Conservation (phyloP, 2,113 vertebrate species). For the Leptodactylus fuscus region DNA sequence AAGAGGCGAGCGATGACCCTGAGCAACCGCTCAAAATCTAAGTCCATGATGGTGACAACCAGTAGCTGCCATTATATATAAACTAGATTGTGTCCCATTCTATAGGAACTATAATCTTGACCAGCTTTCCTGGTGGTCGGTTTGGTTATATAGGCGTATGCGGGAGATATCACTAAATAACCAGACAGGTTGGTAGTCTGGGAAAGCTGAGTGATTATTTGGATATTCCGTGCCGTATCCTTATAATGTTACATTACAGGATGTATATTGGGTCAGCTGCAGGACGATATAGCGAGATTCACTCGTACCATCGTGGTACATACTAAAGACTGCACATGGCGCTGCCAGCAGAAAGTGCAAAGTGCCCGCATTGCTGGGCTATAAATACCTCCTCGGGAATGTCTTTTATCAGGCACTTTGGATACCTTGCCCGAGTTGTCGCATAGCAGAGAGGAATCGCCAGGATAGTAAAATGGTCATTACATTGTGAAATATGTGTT, state of each 20-base stretch:
- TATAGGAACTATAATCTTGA: too few species aligned
- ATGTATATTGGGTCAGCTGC: too few species aligned
- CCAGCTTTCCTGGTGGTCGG: too few species aligned
- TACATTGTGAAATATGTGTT: neutral
- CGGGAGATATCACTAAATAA: too few species aligned
- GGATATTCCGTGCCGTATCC: too few species aligned
- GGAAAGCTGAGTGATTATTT: neutral
- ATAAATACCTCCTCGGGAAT: constrained; percentile 56
- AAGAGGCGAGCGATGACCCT: too few species aligned
- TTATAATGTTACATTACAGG: too few species aligned
- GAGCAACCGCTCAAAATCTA: too few species aligned
- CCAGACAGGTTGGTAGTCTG: too few species aligned
- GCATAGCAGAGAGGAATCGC: neutral
- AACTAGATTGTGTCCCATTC: too few species aligned
- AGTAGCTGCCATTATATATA: constrained; percentile 1
- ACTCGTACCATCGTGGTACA: neutral
- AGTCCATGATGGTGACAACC: too few species aligned
- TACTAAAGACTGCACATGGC: neutral
- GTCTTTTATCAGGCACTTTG: neutral
- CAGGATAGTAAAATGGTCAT: neutral
- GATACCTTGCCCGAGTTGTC: neutral
- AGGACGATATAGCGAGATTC: neutral
- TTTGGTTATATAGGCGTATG: too few species aligned
- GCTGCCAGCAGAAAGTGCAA: constrained; percentile 10
- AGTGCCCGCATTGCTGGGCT: constrained; percentile 44